These are phyloP conservation scores for Trachelipus rathkii DNA, from an alignment of 1,140 invertebrate genomes.

Conservation along the genomic window DNA sequence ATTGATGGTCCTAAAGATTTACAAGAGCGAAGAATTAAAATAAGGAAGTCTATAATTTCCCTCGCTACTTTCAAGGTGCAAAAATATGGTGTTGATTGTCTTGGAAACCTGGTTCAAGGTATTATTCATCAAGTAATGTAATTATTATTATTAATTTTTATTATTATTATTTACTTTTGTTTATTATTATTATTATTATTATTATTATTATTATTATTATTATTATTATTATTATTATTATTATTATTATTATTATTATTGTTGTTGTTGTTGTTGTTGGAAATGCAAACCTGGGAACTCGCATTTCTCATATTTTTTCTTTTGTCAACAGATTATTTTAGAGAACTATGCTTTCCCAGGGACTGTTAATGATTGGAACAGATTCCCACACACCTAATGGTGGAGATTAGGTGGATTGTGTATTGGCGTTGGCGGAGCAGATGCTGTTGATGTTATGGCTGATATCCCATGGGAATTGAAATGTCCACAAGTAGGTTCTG, in stretches of 20 bases:
- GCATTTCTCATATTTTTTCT: too few relatives aligned
- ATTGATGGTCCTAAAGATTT: constrained; percentile 85
- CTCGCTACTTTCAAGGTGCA: constrained; percentile 86
- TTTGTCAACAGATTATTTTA: constrained; percentile 74
- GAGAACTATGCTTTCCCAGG: constrained; percentile 99
- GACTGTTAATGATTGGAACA: constrained; percentile 66
- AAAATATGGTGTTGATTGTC: constrained; percentile 99
- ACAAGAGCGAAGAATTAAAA: constrained; percentile 89
- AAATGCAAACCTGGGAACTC: too few relatives aligned
- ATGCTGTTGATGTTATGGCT: constrained; percentile 99
- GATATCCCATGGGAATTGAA: constrained; percentile 99
- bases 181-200: too few relatives aligned
- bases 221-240: too few relatives aligned
- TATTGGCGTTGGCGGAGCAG: constrained; percentile 98
- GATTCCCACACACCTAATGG: constrained; percentile 99
- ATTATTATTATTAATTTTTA: too few relatives aligned
- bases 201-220: too few relatives aligned
- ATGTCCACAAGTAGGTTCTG: constrained; percentile 93
- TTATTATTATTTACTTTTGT: too few relatives aligned
- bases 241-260: too few relatives aligned
- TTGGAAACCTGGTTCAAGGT: constrained; percentile 99
- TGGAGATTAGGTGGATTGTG: constrained; percentile 92
- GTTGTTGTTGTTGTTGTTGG: too few relatives aligned
- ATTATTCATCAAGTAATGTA: constrained; percentile 86
- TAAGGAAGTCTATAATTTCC: constrained; percentile 95